Base-by-base conservation (phyloP, 2,113 vertebrate genomes). In the Myotis yumanensis region DNA sequence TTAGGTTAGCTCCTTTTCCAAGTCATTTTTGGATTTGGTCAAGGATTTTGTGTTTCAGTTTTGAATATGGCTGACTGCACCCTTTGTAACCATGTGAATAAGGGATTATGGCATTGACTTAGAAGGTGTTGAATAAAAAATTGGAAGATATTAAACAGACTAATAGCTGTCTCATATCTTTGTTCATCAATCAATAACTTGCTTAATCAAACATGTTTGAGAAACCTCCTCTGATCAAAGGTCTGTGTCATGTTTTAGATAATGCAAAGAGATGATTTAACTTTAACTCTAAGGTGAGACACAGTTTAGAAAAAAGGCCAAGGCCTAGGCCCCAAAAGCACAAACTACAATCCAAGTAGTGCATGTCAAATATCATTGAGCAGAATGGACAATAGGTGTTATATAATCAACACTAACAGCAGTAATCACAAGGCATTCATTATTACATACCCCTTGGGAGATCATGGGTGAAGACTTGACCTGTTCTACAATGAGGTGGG, bases 201-300 rank as follows among this genome's bases (percentile, higher is more conserved):
- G 43, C 51, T 72, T 87, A 93, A 86, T 64, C n/a, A 87, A 76
- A 81, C 14, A 66, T n/a, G 84, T 86, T 37, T 87, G 82, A 86
- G 59, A 77, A 83, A 66, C 1, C 14, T 57, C 28, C 35, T 77
- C 3, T 71, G 7, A 8, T 30, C 64, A 77, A 40, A 73, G 57
- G 3, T 82, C 37, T 93, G 28, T 89, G 37, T 11, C 75, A 6
- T 81, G 14, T n/a, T 77, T 68, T 10, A 77, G 52, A 30, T n/a
- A 43, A 84, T 66, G 30, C 1, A 86, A 46, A 71, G n/a, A 72
- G 17, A 66, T 23, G 4, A 48, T 46, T 69, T 64, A 91, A 51
- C 28, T 25, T 86, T 77, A n/a, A 3, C 25, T 77, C 37, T 43
- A 46, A 51, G 32, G 68, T 64, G 4, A 88, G 35, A 37, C 5